Percentiles rank a stretch among this genome's conserved stretches.
Conservation (phyloP, 2,797 vertebrate species). For the Sebastes goodei region DNA sequence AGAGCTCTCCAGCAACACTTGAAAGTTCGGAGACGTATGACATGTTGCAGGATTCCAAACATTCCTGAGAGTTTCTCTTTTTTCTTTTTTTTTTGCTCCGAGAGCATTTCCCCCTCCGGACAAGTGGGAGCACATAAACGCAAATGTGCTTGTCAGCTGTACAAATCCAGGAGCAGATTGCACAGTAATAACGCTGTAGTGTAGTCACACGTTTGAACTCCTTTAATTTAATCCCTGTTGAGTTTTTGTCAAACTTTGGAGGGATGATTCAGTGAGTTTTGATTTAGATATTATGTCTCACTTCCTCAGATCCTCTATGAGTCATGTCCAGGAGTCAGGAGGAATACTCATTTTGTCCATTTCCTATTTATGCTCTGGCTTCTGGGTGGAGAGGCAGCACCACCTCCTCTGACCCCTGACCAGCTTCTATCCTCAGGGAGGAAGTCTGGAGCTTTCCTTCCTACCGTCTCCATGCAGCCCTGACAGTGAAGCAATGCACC, state of each 20-base stretch:
- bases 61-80: slow-evolving; percentile 53
- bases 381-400: slow-evolving; percentile 26
- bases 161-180: slow-evolving; percentile 7
- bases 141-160: slow-evolving; percentile 49
- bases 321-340: slow-evolving; percentile 10
- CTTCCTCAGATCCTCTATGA: slow-evolving; percentile 10
- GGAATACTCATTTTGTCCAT: slow-evolving; percentile 33
- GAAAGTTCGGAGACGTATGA: slow-evolving; percentile 28
- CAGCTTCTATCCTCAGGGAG: slow-evolving; percentile 40
- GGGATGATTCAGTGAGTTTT: not conserved
- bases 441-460: slow-evolving; percentile 67
- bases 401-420: slow-evolving; percentile 25
- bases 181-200: not conserved
- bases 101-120: slow-evolving; percentile 34
- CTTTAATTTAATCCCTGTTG: not conserved
- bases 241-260: not conserved
- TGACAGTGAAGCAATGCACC: not conserved
- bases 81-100: not conserved
- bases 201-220: not conserved
- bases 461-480: slow-evolving; percentile 8
- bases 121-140: slow-evolving; percentile 38
- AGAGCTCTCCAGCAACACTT: slow-evolving; percentile 30
- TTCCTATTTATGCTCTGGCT: slow-evolving; percentile 23
- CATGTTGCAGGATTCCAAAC: slow-evolving; percentile 66
- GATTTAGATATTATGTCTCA: not conserved